Conservation (phyloP, 2,113 vertebrate genomes). For the Sterrhoptilus dennistouni region DNA sequence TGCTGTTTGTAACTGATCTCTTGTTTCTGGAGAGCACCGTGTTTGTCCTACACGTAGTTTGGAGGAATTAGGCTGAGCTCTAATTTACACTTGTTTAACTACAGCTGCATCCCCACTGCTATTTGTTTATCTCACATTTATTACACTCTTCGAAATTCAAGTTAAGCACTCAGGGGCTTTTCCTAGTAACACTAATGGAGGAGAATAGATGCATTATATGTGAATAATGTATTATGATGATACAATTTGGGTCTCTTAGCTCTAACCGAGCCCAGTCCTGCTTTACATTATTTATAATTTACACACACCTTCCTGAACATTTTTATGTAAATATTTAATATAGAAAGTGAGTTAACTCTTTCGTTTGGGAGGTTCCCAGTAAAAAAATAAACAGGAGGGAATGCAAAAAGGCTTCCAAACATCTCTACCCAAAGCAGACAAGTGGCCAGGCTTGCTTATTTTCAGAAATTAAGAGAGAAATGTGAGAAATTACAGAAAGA, state of each 20-base stretch:
- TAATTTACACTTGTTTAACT: conserved; percentile 84
- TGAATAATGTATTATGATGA: conserved; percentile 99
- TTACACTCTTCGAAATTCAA: conserved; percentile 80
- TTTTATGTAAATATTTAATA: conserved; percentile 98
- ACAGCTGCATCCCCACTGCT: conserved; percentile 76
- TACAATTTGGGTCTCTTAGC: conserved; percentile 89
- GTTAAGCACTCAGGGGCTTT: conserved; percentile 82
- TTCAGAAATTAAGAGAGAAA: conserved; percentile 13
- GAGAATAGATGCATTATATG: conserved; percentile 95
- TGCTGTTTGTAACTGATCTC: conserved; percentile 25
- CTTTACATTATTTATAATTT: conserved; percentile 99
- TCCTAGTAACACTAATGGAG: conserved; percentile 81
- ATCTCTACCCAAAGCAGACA: background rate
- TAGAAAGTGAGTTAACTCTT: conserved; percentile 80
- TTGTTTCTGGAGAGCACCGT: background rate
- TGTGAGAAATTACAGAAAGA: background rate
- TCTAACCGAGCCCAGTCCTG: conserved; percentile 88
- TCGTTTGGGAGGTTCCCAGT: conserved; percentile 67
- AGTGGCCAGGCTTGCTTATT: background rate
- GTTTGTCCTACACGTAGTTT: conserved; percentile 43
- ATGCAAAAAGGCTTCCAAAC: background rate
- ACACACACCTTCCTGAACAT: conserved; percentile 97
- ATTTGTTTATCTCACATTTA: conserved; percentile 82
- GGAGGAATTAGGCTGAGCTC: conserved; percentile 60
- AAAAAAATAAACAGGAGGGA: background rate